Conservation (phyloP, 2,797 vertebrate genomes). For the Enteromius mattozi region DNA sequence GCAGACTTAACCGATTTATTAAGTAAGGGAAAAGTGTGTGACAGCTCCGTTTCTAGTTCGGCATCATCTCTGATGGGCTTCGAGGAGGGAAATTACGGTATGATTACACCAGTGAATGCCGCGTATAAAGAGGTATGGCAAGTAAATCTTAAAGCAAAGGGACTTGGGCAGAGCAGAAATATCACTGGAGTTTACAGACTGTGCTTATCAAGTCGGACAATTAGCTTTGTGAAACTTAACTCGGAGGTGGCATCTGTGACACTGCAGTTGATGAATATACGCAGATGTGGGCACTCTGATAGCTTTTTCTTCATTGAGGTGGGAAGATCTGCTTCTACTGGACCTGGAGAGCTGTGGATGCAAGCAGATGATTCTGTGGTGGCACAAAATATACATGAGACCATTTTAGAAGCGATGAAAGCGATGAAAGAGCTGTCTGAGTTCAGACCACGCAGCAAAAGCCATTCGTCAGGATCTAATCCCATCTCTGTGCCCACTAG, state of each 20-base stretch:
- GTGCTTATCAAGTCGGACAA: conserved; percentile 90
- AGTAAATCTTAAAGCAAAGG: conserved; percentile 92
- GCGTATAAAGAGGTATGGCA: conserved; percentile 97
- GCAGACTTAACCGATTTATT: conserved; percentile 86
- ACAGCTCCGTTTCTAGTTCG: conserved; percentile 76
- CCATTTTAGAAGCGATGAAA: conserved; percentile 98
- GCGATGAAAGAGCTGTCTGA: conserved; percentile 95
- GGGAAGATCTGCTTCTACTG: conserved; percentile 92
- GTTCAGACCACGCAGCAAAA: conserved; percentile 96
- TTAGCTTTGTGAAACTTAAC: conserved; percentile 94
- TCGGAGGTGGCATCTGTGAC: conserved; percentile 89
- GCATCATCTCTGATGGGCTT: conserved; percentile 81
- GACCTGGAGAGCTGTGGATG: conserved; percentile 99
- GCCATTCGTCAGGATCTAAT: conserved; percentile 90
- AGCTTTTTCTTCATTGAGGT: conserved; percentile 99
- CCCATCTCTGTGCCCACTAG: conserved; percentile 93
- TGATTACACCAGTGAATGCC: conserved; percentile 83
- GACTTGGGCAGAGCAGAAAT: conserved; percentile 91
- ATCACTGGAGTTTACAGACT: conserved; percentile 92
- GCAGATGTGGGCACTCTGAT: conserved; percentile 97
- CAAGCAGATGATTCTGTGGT: conserved; percentile 96
- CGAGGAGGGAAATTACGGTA: conserved; percentile 87
- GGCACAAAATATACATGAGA: conserved; percentile 97
- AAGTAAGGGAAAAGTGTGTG: conserved; percentile 83
- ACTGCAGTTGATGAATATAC: conserved; percentile 96